phyloP scores from a whole-genome alignment of 2,113 vertebrate species.

The Epinephelus lanceolatus region DNA sequence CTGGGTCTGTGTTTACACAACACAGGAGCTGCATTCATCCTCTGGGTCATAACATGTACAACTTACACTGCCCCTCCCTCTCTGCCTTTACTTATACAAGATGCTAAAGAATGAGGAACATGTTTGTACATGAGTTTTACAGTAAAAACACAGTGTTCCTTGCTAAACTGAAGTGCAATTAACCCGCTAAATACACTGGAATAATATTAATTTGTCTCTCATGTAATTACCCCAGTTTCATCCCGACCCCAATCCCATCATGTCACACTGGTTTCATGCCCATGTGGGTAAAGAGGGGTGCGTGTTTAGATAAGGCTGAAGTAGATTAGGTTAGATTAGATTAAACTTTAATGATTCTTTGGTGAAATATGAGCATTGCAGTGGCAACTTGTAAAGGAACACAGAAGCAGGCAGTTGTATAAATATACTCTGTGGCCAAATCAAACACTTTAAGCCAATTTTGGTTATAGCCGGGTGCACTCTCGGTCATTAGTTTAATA shows the following conservation, averaged over 20 bases:
- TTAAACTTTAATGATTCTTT: slow-evolving; percentile 19
- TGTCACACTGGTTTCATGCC: slow-evolving; percentile 3
- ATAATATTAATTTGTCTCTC: background rate
- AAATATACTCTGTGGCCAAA: slow-evolving; percentile 24
- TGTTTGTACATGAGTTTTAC: slow-evolving; percentile 47
- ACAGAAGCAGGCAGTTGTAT: slow-evolving; percentile 1
- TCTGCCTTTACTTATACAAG: slow-evolving; percentile 26
- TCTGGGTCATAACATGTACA: slow-evolving; percentile 33
- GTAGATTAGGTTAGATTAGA: slow-evolving; percentile 24
- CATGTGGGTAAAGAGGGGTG: background rate
- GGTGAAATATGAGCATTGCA: slow-evolving; percentile 14
- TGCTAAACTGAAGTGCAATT: background rate
- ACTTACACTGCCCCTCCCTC: slow-evolving; percentile 21
- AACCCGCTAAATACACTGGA: background rate
- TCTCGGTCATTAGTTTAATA: background rate
- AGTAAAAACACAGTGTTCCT: slow-evolving; percentile 12
- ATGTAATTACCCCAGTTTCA: background rate
- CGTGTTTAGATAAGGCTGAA: slow-evolving; percentile 1
- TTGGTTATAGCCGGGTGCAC: background rate
- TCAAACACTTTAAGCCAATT: slow-evolving; percentile 26
- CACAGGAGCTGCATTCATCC: slow-evolving; percentile 49
- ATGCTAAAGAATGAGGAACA: slow-evolving; percentile 47
- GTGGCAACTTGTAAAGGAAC: slow-evolving; percentile 13
- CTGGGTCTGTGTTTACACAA: slow-evolving; percentile 53
- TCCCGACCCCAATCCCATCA: background rate